These are phyloP conservation scores for Cyaniris semiargus DNA, from an alignment of 2,888 invertebrate species.

Conservation along the genomic window DNA sequence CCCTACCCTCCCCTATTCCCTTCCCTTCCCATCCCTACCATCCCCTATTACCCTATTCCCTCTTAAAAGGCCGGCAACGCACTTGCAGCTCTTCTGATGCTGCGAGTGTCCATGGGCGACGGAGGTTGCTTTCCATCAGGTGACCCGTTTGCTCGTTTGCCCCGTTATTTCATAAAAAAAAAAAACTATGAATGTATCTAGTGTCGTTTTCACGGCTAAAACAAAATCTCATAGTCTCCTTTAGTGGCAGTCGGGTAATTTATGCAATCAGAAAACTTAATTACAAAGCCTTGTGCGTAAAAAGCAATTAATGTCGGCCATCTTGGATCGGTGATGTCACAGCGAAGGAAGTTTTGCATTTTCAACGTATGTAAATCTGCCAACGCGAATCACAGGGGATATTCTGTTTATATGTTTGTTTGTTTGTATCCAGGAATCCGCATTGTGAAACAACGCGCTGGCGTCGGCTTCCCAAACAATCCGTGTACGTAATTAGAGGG, in stretches of 20 bases:
- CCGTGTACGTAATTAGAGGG: constrained; percentile 15
- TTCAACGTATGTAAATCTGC: not conserved
- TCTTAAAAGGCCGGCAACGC: no score
- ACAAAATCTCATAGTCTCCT: not conserved
- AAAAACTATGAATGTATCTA: no score
- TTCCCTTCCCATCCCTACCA: no score
- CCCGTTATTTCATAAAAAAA: no score
- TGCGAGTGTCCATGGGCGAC: no score
- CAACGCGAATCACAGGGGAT: not conserved
- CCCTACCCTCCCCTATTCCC: no score
- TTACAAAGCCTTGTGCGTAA: not conserved
- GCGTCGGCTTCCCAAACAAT: constrained; percentile 8
- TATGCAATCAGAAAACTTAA: not conserved
- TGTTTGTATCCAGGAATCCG: not conserved
- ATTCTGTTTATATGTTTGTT: not conserved
- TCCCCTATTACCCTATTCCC: no score
- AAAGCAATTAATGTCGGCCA: not conserved
- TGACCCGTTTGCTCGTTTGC: no score
- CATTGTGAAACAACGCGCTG: not conserved
- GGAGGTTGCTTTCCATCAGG: no score
- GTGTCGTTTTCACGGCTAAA: not conserved
- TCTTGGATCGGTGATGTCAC: not conserved
- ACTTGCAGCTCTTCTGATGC: no score
- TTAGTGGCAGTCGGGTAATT: not conserved
- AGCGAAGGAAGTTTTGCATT: not conserved